Base-by-base conservation (phyloP, 2,888 invertebrate genomes). In the Dexiosoma caninum region DNA sequence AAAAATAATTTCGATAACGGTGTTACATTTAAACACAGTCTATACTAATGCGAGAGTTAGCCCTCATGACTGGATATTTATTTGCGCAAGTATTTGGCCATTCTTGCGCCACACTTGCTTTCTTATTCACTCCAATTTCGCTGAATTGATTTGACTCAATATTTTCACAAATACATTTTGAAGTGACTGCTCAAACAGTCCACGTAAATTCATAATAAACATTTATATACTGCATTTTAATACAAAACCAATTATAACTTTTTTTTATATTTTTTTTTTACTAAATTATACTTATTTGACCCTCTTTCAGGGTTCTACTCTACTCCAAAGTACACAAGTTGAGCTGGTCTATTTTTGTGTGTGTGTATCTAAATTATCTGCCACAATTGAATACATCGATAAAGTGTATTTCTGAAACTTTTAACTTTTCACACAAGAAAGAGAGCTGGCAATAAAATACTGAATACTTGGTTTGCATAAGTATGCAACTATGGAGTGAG, bases 361-460 rank as follows among this genome's bases (percentile, higher is more conserved):
- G 46, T 62, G 10, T 64, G 10, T 30, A 12, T 5, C 10, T 2
- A 14, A n/a, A 32, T 6, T 32, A 23, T 70, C 27, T 23, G 62
- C 35, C 32, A 37, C 46, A 67, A 62, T 66, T 69, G 51, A 27
- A 21, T 67, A 46, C 55, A 51, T 75, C 70, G 64, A 75, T 80
- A 60, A 80, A 80, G 51, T 70, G 53, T 75, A 75, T 75, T 71
- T 80, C 53, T 35, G 27, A 81, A 81, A 77, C 67, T 72, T 77
- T 72, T 55, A 76, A 76, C 67, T 72, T 72, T 76, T 77, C 49
- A 57, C 59, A 66, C 30, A 67, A 77, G 51, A 60, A 62, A 62
- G 72, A 57, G 71, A 72, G 69, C 57, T 77, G 72, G 77, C 80
- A 81, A 81, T 81, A 72, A 81, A 81, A 81, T 77, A 55, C 72